phyloP scores from a whole-genome alignment of 2,888 invertebrate species.

The Seladonia tumulorum region DNA sequence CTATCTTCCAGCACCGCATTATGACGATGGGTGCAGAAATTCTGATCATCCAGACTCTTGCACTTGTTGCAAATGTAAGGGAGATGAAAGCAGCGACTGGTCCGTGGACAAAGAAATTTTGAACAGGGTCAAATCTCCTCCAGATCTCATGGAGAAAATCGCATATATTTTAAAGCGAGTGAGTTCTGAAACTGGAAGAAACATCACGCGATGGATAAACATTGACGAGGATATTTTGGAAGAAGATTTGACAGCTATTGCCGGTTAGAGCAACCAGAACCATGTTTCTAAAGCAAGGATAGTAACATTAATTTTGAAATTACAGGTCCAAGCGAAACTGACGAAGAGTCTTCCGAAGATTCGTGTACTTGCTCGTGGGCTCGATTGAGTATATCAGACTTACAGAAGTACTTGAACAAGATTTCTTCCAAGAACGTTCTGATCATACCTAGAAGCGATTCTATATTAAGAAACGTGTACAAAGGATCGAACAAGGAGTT shows the following conservation, averaged over 20 bases:
- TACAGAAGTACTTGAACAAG: constrained; percentile 37
- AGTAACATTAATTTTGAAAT: not conserved
- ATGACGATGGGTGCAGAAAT: constrained; percentile 22
- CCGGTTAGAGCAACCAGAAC: constrained; percentile 6
- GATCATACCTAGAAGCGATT: not conserved
- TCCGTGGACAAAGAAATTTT: constrained; percentile 25
- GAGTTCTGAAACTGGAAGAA: constrained; percentile 30
- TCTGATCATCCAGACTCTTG: constrained; percentile 30
- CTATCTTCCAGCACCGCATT: constrained; percentile 12
- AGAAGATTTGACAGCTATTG: constrained; percentile 48
- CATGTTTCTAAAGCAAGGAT: no score
- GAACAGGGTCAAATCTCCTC: not conserved
- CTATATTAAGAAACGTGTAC: not conserved
- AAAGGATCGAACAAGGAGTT: not conserved
- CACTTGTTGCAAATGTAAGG: constrained; percentile 45
- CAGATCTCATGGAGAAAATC: constrained; percentile 72
- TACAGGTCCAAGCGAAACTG: not conserved
- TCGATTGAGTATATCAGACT: constrained; percentile 28
- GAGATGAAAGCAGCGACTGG: constrained; percentile 31
- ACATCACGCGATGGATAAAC: constrained; percentile 58
- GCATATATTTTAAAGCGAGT: constrained; percentile 52
- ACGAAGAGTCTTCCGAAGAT: not conserved
- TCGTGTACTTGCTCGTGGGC: constrained; percentile 50
- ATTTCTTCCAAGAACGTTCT: constrained; percentile 32
- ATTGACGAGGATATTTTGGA: constrained; percentile 51